Conservation (phyloP, 2,113 vertebrate genomes). For the Pedionomus torquatus region DNA sequence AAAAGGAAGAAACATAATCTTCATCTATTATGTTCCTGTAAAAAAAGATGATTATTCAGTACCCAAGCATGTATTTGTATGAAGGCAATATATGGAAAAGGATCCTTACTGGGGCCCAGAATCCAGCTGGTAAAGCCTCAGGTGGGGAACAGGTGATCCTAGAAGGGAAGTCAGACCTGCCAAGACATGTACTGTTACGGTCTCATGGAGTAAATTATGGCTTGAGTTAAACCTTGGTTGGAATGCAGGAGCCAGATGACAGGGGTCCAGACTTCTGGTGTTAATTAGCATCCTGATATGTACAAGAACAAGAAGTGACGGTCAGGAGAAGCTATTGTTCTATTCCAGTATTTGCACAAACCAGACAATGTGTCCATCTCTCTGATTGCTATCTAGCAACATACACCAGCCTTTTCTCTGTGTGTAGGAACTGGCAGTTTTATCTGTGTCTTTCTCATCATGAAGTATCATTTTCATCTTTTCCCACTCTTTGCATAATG, state of each 20-base stretch:
- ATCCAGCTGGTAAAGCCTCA: neutral
- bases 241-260: neutral
- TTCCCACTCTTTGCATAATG: neutral
- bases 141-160: neutral
- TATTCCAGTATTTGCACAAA: neutral
- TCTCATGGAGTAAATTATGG: neutral
- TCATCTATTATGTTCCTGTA: neutral
- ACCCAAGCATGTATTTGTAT: neutral
- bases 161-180: neutral
- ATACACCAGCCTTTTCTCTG: neutral
- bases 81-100: neutral
- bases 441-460: neutral
- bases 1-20: neutral
- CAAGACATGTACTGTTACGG: neutral
- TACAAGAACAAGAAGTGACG: neutral
- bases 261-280: neutral
- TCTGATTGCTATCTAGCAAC: neutral
- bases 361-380: neutral
- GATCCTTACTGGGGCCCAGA: neutral
- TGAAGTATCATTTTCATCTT: neutral
- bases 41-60: neutral
- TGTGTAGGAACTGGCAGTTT: neutral
- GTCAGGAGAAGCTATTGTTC: neutral
- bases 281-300: neutral
- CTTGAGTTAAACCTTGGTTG: neutral